phyloP scores from a whole-genome alignment of 2,797 vertebrate genomes.

The Nannoperca obscura region DNA sequence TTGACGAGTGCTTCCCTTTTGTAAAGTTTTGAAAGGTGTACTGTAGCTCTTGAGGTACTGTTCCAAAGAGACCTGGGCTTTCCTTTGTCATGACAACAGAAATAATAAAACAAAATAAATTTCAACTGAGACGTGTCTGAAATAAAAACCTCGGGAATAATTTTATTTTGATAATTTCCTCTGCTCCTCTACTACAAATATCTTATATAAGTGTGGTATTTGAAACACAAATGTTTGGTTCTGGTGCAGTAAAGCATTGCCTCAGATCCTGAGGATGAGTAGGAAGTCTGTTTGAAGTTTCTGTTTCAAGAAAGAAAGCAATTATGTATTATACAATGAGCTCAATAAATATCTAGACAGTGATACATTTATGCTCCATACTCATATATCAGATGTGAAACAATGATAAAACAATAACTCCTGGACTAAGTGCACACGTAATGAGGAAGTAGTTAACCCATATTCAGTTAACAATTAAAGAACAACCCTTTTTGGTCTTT shows the following conservation, averaged over 20 bases:
- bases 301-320: slow-evolving; percentile 47
- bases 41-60: slow-evolving; percentile 5
- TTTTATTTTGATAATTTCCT: slow-evolving; percentile 47
- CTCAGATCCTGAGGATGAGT: slow-evolving; percentile 50
- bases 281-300: slow-evolving; percentile 64
- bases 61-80: slow-evolving; percentile 19
- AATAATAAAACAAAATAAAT: no score
- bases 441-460: neutral
- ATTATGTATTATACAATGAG: slow-evolving; percentile 41
- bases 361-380: slow-evolving; percentile 33
- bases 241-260: slow-evolving; percentile 57
- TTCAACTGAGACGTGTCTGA: slow-evolving; percentile 30
- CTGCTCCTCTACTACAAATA: slow-evolving; percentile 58
- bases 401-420: slow-evolving; percentile 13
- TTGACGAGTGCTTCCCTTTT: slow-evolving; percentile 23
- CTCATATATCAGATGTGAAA: slow-evolving; percentile 19
- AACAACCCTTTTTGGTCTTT: neutral
- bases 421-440: neutral
- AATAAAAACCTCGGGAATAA: slow-evolving; percentile 21
- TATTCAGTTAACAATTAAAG: neutral
- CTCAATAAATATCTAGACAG: slow-evolving; percentile 53
- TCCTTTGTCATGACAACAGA: slow-evolving; percentile 26
- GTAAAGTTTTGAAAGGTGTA: slow-evolving; percentile 27
- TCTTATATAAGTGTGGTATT: slow-evolving; percentile 63
- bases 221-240: slow-evolving; percentile 69